Evolutionary conservation across 2,113 vertebrate genomes (phyloP).

Genomic region (Peucedramus taeniatus): DNA sequence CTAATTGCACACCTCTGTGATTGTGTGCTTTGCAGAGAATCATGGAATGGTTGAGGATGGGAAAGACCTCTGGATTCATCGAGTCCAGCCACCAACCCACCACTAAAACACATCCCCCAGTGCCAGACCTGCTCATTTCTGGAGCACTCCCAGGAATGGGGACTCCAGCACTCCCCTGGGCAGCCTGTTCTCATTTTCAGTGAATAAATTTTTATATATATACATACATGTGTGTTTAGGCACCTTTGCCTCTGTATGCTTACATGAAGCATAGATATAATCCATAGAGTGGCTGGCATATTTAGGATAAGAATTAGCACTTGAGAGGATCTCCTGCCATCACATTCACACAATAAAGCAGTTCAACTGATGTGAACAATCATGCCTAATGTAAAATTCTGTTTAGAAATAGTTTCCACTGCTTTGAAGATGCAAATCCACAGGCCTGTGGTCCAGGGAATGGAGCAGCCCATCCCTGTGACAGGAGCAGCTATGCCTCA

Average conservation of each 20-base stretch:
- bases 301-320: not conserved
- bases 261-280: not conserved
- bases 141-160: not conserved
- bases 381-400: not conserved
- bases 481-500: not conserved
- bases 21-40: not conserved
- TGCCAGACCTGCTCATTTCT: not conserved
- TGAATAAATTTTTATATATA: not conserved
- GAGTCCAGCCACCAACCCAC: not conserved
- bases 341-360: not conserved
- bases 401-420: not conserved
- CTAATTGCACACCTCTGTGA: not conserved
- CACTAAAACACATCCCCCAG: not conserved
- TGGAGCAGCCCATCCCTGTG: not conserved
- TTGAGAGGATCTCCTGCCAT: not conserved
- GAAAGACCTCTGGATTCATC: not conserved
- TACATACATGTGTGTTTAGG: not conserved
- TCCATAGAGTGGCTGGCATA: not conserved
- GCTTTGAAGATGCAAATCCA: not conserved
- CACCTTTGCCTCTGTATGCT: not conserved
- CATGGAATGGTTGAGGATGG: not conserved
- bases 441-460: not conserved
- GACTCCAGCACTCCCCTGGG: not conserved
- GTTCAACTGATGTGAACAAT: not conserved
- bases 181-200: not conserved